These are phyloP conservation scores for Gallinago nigripennis DNA, from an alignment of 2,797 vertebrate genomes.

Conservation along the genomic window DNA sequence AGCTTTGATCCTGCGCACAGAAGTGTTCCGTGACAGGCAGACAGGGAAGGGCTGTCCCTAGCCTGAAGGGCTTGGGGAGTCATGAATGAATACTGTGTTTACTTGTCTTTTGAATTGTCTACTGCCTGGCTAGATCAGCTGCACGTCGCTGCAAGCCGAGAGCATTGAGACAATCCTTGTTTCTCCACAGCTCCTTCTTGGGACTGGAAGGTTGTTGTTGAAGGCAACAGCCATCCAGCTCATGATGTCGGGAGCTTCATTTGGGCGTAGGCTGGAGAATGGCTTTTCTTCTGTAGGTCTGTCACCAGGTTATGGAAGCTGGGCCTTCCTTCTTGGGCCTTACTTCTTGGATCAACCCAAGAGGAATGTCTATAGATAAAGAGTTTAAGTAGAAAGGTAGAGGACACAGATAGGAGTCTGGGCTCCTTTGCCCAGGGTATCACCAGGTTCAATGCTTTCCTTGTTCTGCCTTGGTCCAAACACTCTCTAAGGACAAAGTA, in stretches of 20 bases:
- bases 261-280: not conserved
- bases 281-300: not conserved
- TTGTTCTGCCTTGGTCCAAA: not conserved
- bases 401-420: not conserved
- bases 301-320: not conserved
- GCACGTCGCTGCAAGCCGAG: slow-evolving; percentile 30
- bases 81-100: slow-evolving; percentile 67
- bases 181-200: not conserved
- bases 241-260: not conserved
- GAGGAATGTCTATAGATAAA: not conserved
- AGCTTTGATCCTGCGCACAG: slow-evolving; percentile 63
- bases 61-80: slow-evolving; percentile 48
- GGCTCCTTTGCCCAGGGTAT: not conserved
- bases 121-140: slow-evolving; percentile 61
- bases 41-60: slow-evolving; percentile 59
- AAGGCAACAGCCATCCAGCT: not conserved
- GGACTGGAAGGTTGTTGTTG: not conserved
- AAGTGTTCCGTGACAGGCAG: slow-evolving; percentile 68
- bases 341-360: not conserved
- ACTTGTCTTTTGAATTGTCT: slow-evolving; percentile 65
- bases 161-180: not conserved
- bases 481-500: not conserved
- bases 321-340: not conserved
- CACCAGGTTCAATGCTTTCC: not conserved
- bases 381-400: not conserved